Evolutionary conservation across 1,140 invertebrate genomes (phyloP).

Genomic region (Sitobion miscanthi): DNA sequence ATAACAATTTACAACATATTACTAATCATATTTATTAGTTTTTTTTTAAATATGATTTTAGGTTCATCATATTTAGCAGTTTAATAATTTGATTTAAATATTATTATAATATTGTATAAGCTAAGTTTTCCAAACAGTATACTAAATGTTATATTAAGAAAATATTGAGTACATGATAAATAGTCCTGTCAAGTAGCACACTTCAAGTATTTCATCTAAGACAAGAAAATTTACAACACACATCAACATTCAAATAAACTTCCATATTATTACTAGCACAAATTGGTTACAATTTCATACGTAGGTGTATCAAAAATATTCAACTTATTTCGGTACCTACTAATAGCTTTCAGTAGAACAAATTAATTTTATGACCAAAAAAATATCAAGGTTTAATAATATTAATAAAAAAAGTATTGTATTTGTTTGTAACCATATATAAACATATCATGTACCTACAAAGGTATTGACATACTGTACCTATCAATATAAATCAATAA

Average conservation of each 20-base stretch:
- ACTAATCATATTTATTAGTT: background rate
- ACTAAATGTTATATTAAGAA: background rate
- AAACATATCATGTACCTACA: too few species aligned
- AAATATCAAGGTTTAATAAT: background rate
- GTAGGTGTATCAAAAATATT: background rate
- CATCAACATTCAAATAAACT: background rate
- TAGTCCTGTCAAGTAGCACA: background rate
- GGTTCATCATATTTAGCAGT: background rate
- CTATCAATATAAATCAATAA: background rate
- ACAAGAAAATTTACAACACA: background rate
- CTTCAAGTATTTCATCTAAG: background rate
- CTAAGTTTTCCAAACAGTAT: too few species aligned
- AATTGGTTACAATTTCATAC: too few species aligned
- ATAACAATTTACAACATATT: too few species aligned
- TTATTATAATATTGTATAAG: too few species aligned
- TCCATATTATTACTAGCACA: too few species aligned
- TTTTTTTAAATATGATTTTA: background rate
- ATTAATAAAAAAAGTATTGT: background rate
- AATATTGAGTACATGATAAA: background rate
- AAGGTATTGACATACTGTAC: too few species aligned
- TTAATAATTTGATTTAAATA: too few species aligned
- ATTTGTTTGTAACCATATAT: background rate
- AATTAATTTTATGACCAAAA: background rate
- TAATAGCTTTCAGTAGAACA: background rate
- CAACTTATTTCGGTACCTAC: background rate